These are phyloP conservation scores for Hydrotaea cyrtoneurina DNA, from an alignment of 2,888 invertebrate species.

Conservation along the genomic window DNA sequence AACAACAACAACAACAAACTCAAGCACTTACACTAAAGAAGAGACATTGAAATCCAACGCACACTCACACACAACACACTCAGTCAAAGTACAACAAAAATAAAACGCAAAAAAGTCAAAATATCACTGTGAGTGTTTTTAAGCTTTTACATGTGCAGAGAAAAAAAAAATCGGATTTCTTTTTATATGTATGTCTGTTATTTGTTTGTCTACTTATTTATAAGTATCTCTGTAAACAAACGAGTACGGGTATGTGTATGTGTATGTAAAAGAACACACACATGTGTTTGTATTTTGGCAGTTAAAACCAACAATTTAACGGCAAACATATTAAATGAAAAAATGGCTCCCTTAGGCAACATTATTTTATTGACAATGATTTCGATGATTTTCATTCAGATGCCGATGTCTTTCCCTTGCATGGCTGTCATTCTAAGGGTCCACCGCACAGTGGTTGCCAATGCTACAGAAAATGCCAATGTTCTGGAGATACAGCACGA, in stretches of 20 bases:
- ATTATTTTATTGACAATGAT: slow-evolving; percentile 69
- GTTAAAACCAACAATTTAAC: slow-evolving; percentile 61
- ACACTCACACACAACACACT: slow-evolving; percentile 5
- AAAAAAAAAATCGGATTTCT: slow-evolving; percentile 23
- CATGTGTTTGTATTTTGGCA: background rate
- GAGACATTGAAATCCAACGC: background rate
- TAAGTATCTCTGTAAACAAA: background rate
- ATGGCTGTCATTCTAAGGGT: background rate
- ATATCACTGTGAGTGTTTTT: slow-evolving; percentile 6
- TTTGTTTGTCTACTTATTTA: slow-evolving; percentile 22
- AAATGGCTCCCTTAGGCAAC: slow-evolving; percentile 69
- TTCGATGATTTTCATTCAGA: slow-evolving; percentile 54
- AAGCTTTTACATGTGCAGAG: slow-evolving; percentile 46
- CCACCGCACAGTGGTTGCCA: background rate
- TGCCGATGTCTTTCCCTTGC: background rate
- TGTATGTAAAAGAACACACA: background rate
- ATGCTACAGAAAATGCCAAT: too few relatives aligned
- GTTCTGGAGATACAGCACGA: too few relatives aligned
- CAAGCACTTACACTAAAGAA: background rate
- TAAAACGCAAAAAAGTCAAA: slow-evolving; percentile 30
- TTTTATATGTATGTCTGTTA: background rate
- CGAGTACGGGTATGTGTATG: slow-evolving; percentile 7
- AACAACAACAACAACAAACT: background rate
- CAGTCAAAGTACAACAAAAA: too few relatives aligned
- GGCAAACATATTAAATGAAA: slow-evolving; percentile 68